Conservation (phyloP, 2,113 vertebrate species). For the Phaethornis superciliosus region DNA sequence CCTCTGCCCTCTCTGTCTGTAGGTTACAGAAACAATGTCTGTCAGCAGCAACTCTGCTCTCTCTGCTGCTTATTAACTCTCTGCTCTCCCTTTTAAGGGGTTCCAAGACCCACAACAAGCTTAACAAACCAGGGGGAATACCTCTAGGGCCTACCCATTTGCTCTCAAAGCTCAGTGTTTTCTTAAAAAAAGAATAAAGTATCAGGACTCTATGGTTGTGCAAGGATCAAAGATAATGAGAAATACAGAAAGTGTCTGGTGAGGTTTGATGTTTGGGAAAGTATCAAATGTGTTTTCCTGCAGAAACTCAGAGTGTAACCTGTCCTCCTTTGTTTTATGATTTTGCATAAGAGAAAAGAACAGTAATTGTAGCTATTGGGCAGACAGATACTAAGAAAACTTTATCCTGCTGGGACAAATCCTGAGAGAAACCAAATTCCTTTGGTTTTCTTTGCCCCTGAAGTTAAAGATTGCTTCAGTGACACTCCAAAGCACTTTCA, state of each 20-base stretch:
- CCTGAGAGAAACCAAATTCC: background rate
- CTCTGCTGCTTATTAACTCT: slow-evolving; percentile 30
- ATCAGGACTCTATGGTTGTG: background rate
- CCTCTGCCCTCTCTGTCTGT: slow-evolving; percentile 35
- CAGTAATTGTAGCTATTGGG: background rate
- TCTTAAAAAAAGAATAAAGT: background rate
- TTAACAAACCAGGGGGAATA: background rate
- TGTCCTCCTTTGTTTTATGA: background rate
- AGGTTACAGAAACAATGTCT: slow-evolving; percentile 64
- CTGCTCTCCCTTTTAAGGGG: slow-evolving; percentile 6
- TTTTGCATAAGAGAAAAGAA: background rate
- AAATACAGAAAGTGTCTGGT: background rate
- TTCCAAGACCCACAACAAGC: slow-evolving; percentile 3
- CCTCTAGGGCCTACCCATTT: background rate
- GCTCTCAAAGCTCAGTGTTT: background rate
- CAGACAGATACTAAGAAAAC: background rate
- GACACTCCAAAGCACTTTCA: background rate
- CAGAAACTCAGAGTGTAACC: background rate
- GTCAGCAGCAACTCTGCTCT: slow-evolving; percentile 51
- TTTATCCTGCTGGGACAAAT: background rate
- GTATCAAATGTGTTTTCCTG: background rate
- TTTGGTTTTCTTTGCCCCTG: background rate
- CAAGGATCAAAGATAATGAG: background rate
- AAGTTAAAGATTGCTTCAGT: background rate
- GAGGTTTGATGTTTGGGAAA: background rate